These are phyloP conservation scores for Aurelia sp. DNA, from an alignment of 30 jellyfish, hydroid and myxozoan genomes.

Conservation along the genomic window DNA sequence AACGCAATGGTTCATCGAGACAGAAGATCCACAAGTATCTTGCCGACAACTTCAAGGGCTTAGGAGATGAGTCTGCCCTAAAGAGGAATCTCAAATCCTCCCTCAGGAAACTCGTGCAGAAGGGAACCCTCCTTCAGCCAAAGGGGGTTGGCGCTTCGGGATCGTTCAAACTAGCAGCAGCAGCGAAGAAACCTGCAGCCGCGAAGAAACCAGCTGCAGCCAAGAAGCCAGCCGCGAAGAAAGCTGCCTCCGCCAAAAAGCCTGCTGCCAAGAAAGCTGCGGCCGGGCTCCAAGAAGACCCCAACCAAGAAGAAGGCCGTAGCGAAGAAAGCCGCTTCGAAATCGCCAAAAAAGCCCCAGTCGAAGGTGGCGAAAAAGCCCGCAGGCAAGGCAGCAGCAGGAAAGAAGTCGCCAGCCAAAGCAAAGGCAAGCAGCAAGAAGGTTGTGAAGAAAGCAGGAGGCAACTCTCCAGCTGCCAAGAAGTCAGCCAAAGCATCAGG, in stretches of 20 bases:
- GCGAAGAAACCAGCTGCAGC: slow-evolving; percentile 20
- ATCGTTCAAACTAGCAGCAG: slow-evolving; percentile 31
- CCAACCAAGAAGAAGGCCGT: no score
- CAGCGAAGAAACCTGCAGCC: background rate
- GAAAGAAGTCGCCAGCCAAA: no score
- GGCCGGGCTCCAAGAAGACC: no score
- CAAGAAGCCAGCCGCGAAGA: slow-evolving; percentile 27
- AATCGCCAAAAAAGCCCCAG: no score
- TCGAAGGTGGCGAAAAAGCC: no score
- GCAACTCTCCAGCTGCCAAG: no score
- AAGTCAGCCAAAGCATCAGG: no score
- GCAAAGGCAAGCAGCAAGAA: background rate
- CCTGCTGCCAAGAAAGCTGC: slow-evolving; percentile 40
- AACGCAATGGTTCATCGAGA: slow-evolving; percentile 57
- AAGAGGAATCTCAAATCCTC: slow-evolving; percentile 25
- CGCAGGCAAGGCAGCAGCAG: no score
- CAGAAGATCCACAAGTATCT: slow-evolving; percentile 55
- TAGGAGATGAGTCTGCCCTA: slow-evolving; percentile 36
- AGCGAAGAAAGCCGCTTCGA: no score
- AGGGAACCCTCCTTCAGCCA: slow-evolving; percentile 28
- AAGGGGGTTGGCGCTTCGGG: slow-evolving; percentile 71
- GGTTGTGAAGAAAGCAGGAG: no score
- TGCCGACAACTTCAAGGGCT: slow-evolving; percentile 59
- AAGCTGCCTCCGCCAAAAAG: slow-evolving; percentile 9
- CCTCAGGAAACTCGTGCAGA: slow-evolving; percentile 17